Evolutionary conservation across 2,888 invertebrate genomes (phyloP), one percentile per base, ranked within the genome.

Genomic region (Caenorhabditis macrosperma): DNA sequence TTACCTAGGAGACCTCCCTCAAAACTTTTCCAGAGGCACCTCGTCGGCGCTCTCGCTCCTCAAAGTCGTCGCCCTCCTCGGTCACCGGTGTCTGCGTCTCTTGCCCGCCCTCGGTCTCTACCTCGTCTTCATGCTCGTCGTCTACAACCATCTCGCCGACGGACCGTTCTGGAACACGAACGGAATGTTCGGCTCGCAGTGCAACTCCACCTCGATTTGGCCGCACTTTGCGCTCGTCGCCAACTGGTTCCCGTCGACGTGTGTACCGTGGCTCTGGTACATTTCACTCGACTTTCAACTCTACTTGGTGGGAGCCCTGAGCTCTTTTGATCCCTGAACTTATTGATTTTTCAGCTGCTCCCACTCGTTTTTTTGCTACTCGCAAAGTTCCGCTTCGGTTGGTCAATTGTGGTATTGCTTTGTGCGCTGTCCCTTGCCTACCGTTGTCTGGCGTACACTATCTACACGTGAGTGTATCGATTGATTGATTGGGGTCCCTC

Each of bases 261-360:
- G 87, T 66, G 82, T 87, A 50, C 87, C 87, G 6, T 87, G 87
- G 87, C 78, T 87, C 50, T 87, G 87, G 87, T 82, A 86, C 30
- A 75, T 87, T 41, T 77, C 84, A 10, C 77, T 87, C 24, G 87
- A 87, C 69, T 82, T 86, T 57, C 87, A 87, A 52, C 74, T 86
- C 7, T 86, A 84, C 50, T 38, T 87, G 67, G 83, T 86, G 15
- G 2, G n/a, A 17, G n/a, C 4, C 20, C 44, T 9, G 15, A 44
- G 15, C 4, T 44, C 4, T 5, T 15, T 5, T 9, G 20, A 44
- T 17, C 44, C 15, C 44, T 30, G n/a, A n/a, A n/a, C n/a, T n/a
- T n/a, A n/a, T n/a, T n/a, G n/a, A n/a, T 10, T 20, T 67, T 60
- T 20, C 72, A 83, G 82, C 71, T 66, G 12, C 69, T 78, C 17